Evolutionary conservation across 2,888 invertebrate species (phyloP), one percentile per base, ranked within the genome.

Genomic region (Tenthredo notha): DNA sequence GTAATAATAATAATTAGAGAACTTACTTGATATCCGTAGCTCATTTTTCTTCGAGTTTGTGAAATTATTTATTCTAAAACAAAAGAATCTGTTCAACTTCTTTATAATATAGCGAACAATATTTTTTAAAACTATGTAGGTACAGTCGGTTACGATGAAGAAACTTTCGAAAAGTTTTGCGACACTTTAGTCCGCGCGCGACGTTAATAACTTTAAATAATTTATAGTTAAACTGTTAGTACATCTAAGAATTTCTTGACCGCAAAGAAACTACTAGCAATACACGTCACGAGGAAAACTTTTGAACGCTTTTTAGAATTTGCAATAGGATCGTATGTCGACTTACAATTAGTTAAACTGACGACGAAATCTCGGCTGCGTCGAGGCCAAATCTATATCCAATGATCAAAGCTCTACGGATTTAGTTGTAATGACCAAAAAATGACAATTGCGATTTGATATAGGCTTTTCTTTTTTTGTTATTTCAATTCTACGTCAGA

Each of bases 21-120:
- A 54, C 77, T 77, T 33, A 77, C 77, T 77, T 77, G 77, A 21
- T 77, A 77, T 77, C 77, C 77, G 77, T 77, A 77, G 50, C 77
- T 77, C 77, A 77, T 77, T 77, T 18, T 74, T 77, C 18, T 47
- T 15, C 33, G 54, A 12, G 3, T 47, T 47, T 25, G 1, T 37
- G 75, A 15, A 77, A 50, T 25, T 18, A 33, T 25, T 77, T 18
- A n/a, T 25, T 77, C 54, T 54, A 18, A n/a, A 50, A 77, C 33
- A 54, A 33, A 47, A 25, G n/a, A 29, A 67, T 33, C 15, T 67
- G 33, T 33, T 61, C 2, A 10, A 2, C 21, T 61, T 61, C 1
- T 54, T 54, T 54, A 37, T 7, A 37, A 7, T 37, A 54, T n/a
- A 2, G 54, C 18, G 18, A 7, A n/a, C 4, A 54, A 54, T 54